phyloP scores from a whole-genome alignment of 2,113 vertebrate genomes.

The Erinaceus europaeus region DNA sequence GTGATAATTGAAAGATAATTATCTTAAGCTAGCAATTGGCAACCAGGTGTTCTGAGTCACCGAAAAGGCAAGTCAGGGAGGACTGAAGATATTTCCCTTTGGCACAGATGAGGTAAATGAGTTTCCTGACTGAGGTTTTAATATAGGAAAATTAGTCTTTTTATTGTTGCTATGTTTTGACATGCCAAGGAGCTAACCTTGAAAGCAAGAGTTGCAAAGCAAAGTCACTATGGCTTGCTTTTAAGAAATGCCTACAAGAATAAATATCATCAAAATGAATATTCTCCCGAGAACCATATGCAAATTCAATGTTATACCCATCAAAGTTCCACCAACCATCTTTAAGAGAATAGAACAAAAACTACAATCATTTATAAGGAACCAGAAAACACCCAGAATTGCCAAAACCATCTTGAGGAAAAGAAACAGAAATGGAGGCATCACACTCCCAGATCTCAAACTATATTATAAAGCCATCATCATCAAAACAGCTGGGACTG shows the following conservation, averaged over 20 bases:
- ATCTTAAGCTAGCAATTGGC: conserved; percentile 55
- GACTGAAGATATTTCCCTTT: conserved; percentile 35
- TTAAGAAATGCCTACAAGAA: neutral
- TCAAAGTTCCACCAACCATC: no score
- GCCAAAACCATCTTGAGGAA: no score
- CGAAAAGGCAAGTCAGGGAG: conserved; percentile 41
- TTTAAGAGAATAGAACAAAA: no score
- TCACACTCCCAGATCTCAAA: no score
- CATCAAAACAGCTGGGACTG: no score
- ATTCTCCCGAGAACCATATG: no score
- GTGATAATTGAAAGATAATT: conserved; percentile 81
- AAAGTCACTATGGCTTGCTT: conserved; percentile 7
- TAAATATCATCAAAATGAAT: no score
- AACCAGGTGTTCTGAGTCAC: conserved; percentile 72
- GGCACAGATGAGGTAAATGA: conserved; percentile 40
- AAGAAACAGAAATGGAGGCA: no score
- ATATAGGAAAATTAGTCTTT: conserved; percentile 21
- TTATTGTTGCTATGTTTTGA: conserved; percentile 34
- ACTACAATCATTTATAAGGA: no score
- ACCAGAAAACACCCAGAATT: no score
- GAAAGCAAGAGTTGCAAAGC: neutral
- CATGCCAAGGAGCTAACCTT: neutral
- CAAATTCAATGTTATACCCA: no score
- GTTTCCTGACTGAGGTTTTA: conserved; percentile 34
- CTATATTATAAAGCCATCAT: no score